phyloP scores from a whole-genome alignment of 2,113 vertebrate species.

The Scophthalmus maximus region DNA sequence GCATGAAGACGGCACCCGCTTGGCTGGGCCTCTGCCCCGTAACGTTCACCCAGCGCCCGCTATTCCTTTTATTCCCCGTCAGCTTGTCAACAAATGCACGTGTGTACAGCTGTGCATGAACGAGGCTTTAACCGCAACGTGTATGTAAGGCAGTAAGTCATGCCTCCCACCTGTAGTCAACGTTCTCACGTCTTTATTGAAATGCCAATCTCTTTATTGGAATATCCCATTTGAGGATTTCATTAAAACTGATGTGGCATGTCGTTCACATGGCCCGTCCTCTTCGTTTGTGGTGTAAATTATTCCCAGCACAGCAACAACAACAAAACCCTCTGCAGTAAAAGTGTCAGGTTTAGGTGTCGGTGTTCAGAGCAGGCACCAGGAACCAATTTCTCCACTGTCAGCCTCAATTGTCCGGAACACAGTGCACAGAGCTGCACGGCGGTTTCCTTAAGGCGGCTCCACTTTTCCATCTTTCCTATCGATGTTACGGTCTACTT shows the following conservation, averaged over 20 bases:
- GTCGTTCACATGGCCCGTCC: neutral
- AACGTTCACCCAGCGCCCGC: no score
- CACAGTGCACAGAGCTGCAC: conserved; percentile 10
- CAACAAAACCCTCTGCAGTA: conserved; percentile 24
- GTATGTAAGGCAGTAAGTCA: no score
- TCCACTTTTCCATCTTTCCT: neutral
- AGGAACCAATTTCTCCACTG: conserved; percentile 50
- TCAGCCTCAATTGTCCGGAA: conserved; percentile 46
- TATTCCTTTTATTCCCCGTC: no score
- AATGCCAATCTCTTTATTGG: neutral
- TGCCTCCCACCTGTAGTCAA: no score
- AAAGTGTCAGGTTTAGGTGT: conserved; percentile 14
- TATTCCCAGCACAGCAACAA: conserved; percentile 24
- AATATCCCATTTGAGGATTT: neutral
- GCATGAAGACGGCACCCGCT: no score
- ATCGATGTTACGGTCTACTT: neutral
- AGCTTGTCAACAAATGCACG: no score
- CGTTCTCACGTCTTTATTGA: neutral
- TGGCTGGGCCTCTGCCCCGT: no score
- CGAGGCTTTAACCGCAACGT: no score
- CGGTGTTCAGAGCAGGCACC: conserved; percentile 3
- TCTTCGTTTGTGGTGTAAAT: neutral
- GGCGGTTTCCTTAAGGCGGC: neutral
- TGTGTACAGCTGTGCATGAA: no score
- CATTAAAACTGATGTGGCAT: neutral